These are phyloP conservation scores for Drosophila navojoa DNA, from an alignment of 1,140 invertebrate species.

Conservation along the genomic window DNA sequence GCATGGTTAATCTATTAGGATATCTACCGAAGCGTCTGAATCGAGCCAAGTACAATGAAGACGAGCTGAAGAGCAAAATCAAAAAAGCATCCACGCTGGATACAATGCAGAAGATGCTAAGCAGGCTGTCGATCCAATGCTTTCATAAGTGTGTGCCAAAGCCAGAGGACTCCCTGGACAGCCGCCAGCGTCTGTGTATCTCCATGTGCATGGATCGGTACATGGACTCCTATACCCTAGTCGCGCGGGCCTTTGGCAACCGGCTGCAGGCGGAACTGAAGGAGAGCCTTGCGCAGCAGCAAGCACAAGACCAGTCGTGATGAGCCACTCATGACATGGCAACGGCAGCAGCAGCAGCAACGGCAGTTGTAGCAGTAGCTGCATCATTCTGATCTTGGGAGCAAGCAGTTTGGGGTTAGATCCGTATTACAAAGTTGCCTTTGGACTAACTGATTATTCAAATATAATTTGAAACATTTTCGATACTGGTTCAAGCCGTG, in stretches of 20 bases:
- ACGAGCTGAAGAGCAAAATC: slow-evolving; percentile 11
- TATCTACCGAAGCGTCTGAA: neutral
- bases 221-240: slow-evolving; percentile 30
- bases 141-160: slow-evolving; percentile 31
- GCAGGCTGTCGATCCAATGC: slow-evolving; percentile 27
- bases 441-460: neutral
- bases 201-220: slow-evolving; percentile 33
- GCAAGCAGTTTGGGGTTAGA: neutral
- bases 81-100: neutral
- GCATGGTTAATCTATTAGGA: neutral
- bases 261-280: slow-evolving; percentile 23
- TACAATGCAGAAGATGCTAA: slow-evolving; percentile 22
- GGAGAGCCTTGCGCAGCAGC: slow-evolving; percentile 1
- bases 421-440: slow-evolving; percentile 1
- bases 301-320: too few species aligned
- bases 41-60: neutral
- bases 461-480: neutral
- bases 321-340: too few species aligned
- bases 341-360: too few species aligned
- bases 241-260: slow-evolving; percentile 7
- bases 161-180: slow-evolving; percentile 13
- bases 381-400: neutral
- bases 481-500: neutral
- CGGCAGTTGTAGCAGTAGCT: too few species aligned
- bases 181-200: slow-evolving; percentile 27